phyloP scores from a whole-genome alignment of 2,888 invertebrate species.

The Quadriops clusia region DNA sequence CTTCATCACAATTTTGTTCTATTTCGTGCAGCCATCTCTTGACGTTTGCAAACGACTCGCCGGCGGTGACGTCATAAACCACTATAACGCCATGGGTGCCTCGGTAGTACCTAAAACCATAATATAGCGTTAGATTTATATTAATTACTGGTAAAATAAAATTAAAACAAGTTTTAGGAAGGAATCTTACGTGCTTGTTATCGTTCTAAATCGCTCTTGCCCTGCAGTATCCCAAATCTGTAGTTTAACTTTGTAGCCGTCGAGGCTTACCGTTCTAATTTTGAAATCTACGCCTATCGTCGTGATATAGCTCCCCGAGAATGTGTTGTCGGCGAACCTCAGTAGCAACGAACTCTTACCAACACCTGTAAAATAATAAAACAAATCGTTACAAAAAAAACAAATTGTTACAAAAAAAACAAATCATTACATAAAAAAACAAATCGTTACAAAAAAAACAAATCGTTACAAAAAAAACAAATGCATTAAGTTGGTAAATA shows the following conservation, averaged over 20 bases:
- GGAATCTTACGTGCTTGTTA: slow-evolving; percentile 78
- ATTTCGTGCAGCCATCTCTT: slow-evolving; percentile 99
- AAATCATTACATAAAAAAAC: neutral
- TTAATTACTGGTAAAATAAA: neutral
- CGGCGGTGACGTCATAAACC: slow-evolving; percentile 97
- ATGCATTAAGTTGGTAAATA: too few species aligned
- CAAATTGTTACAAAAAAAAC: neutral
- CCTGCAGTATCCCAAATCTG: slow-evolving; percentile 99
- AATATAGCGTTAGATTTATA: too few species aligned
- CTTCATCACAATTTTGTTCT: slow-evolving; percentile 98
- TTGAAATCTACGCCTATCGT: slow-evolving; percentile 99
- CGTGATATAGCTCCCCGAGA: slow-evolving; percentile 95
- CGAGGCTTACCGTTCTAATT: slow-evolving; percentile 89
- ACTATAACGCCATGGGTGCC: slow-evolving; percentile 99
- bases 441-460: too few species aligned
- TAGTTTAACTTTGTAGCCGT: slow-evolving; percentile 82
- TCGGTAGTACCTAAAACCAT: slow-evolving; percentile 66
- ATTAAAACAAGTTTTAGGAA: neutral
- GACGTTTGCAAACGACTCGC: slow-evolving; percentile 98
- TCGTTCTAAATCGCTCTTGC: slow-evolving; percentile 94
- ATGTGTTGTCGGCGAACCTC: slow-evolving; percentile 96
- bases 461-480: too few species aligned
- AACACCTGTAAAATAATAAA: slow-evolving; percentile 67
- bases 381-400: too few species aligned
- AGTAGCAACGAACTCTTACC: slow-evolving; percentile 95